These are phyloP conservation scores for Oryzias dopingdopingensis DNA, from an alignment of 2,797 vertebrate genomes.

Conservation along the genomic window DNA sequence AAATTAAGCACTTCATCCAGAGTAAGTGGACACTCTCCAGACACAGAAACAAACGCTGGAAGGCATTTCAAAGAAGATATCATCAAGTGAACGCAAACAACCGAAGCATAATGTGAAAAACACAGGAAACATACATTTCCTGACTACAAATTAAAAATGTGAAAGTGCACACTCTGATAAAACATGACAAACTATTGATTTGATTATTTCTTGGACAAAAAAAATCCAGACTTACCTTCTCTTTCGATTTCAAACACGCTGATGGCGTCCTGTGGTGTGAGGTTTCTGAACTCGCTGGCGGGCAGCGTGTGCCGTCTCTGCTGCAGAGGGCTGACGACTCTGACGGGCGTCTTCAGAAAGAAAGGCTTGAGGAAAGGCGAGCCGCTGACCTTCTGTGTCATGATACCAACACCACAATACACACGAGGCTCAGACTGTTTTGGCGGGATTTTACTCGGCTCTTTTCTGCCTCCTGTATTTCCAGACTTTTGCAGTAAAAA, in stretches of 20 bases:
- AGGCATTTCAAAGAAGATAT: conserved; percentile 7
- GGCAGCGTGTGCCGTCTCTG: conserved; percentile 80
- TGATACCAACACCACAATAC: conserved; percentile 32
- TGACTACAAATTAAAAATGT: too few relatives aligned
- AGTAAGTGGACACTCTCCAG: conserved; percentile 80
- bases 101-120: too few relatives aligned
- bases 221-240: conserved; percentile 68
- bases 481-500: neutral
- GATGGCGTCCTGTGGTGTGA: conserved; percentile 80
- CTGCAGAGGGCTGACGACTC: conserved; percentile 50
- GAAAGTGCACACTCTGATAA: neutral
- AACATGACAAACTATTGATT: neutral
- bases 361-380: conserved; percentile 76
- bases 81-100: neutral
- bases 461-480: neutral
- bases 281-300: conserved; percentile 82
- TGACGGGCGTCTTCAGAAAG: conserved; percentile 67
- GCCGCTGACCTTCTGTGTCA: conserved; percentile 67
- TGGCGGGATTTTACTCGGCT: too few relatives aligned
- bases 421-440: neutral
- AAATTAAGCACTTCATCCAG: conserved; percentile 80
- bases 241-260: conserved; percentile 83
- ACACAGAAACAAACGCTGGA: conserved; percentile 80
- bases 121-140: neutral
- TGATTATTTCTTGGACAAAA: too few relatives aligned